phyloP scores from a whole-genome alignment of 2,113 vertebrate species.

The Ploceus nigricollis region DNA sequence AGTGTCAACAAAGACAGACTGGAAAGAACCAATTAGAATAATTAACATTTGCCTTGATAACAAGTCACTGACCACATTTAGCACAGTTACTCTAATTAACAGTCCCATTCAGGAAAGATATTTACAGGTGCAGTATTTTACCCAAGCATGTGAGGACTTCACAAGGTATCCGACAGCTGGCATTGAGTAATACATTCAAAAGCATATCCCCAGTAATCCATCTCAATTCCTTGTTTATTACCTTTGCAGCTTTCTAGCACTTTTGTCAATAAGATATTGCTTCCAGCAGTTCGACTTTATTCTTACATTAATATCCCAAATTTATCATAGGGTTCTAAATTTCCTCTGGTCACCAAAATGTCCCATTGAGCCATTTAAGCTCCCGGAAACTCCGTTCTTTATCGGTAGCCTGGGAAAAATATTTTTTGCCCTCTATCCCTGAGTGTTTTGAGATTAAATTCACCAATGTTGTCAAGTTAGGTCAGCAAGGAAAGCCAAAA shows the following conservation, averaged over 20 bases:
- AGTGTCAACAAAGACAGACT: neutral
- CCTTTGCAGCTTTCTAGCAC: conserved; percentile 16
- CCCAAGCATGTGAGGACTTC: neutral
- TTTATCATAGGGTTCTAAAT: conserved; percentile 44
- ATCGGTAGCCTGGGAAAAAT: conserved; percentile 9
- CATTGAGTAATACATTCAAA: neutral
- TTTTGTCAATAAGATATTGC: conserved; percentile 46
- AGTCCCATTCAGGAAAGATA: neutral
- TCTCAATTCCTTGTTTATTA: conserved; percentile 57
- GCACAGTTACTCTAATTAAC: neutral
- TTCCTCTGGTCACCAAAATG: conserved; percentile 2
- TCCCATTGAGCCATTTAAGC: conserved; percentile 11
- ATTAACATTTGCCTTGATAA: neutral
- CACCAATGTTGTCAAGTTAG: neutral
- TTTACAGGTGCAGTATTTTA: neutral
- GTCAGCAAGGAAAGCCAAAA: neutral
- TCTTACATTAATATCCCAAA: conserved; percentile 46
- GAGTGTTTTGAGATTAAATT: conserved; percentile 31
- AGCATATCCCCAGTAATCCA: conserved; percentile 10
- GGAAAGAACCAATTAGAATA: neutral
- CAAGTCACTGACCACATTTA: neutral
- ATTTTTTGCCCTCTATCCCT: conserved; percentile 1
- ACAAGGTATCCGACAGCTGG: neutral
- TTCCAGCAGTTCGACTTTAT: conserved; percentile 17
- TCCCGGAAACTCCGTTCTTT: conserved; percentile 1